These are phyloP conservation scores for Macroramphosus scolopax DNA, from an alignment of 2,797 vertebrate species.

Conservation along the genomic window DNA sequence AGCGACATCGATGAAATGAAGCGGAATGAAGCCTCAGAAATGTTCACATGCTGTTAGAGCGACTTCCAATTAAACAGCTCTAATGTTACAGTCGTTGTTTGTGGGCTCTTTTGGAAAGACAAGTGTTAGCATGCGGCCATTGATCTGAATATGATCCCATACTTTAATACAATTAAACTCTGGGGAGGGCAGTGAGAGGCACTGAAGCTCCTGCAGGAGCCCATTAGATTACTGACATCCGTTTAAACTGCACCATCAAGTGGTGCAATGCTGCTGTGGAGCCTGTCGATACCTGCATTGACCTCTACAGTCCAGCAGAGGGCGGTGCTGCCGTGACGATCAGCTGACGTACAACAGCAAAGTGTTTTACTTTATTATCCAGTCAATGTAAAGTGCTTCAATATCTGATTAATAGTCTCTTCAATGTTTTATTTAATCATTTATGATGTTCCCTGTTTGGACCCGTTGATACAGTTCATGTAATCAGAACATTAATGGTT, in stretches of 20 bases:
- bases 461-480: no score
- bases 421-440: no score
- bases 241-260: slow-evolving; percentile 17
- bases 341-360: no score
- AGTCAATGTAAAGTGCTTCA: no score
- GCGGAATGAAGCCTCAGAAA: no score
- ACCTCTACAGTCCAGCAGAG: slow-evolving; percentile 23
- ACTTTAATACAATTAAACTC: slow-evolving; percentile 29
- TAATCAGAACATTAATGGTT: no score
- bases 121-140: slow-evolving; percentile 23
- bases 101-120: slow-evolving; percentile 10
- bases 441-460: no score
- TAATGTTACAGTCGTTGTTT: slow-evolving; percentile 10
- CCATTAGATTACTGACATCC: slow-evolving; percentile 16
- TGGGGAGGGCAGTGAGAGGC: slow-evolving; percentile 15
- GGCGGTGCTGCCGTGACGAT: slow-evolving; percentile 28
- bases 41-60: no score
- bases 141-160: slow-evolving; percentile 44
- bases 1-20: no score
- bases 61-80: slow-evolving; percentile 14
- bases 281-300: slow-evolving; percentile 6
- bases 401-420: no score
- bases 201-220: slow-evolving; percentile 1
- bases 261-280: neutral
- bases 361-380: no score